Conservation (phyloP, 2,113 vertebrate genomes). For the Riparia riparia region DNA sequence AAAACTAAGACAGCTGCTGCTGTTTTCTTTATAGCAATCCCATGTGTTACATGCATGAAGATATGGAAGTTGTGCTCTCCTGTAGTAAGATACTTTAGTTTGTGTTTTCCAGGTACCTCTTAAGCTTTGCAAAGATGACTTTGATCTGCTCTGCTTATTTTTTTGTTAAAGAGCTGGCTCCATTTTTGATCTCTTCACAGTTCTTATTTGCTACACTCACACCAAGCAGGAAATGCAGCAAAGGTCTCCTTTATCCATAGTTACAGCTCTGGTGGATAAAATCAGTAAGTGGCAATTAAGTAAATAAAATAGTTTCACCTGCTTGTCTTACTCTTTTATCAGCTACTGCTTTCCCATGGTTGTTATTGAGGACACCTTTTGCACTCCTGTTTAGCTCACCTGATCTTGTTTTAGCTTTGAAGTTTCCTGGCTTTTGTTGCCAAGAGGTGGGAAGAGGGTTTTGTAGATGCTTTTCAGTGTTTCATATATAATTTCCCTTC, state of each 20-base stretch:
- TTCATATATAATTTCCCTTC: background rate
- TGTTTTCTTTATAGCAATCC: background rate
- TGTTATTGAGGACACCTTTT: background rate
- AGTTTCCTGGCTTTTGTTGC: background rate
- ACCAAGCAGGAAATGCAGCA: constrained; percentile 79
- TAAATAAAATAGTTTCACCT: background rate
- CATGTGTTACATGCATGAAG: background rate
- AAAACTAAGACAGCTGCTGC: background rate
- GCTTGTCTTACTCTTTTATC: background rate
- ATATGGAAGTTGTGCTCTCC: background rate
- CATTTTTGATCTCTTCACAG: constrained; percentile 73
- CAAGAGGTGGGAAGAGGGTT: background rate
- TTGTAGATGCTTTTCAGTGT: background rate
- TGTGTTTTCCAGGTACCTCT: background rate
- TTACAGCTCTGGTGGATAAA: constrained; percentile 97
- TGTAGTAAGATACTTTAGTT: background rate
- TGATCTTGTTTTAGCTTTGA: background rate
- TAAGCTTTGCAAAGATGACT: background rate
- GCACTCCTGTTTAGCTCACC: background rate
- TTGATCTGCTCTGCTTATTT: background rate
- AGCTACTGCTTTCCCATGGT: background rate
- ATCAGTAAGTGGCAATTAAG: constrained; percentile 83
- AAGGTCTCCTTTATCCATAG: constrained; percentile 92
- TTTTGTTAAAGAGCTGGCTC: background rate
- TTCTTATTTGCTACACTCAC: constrained; percentile 96